Conservation (phyloP, 2,113 vertebrate genomes). For the Brachirus orientalis region DNA sequence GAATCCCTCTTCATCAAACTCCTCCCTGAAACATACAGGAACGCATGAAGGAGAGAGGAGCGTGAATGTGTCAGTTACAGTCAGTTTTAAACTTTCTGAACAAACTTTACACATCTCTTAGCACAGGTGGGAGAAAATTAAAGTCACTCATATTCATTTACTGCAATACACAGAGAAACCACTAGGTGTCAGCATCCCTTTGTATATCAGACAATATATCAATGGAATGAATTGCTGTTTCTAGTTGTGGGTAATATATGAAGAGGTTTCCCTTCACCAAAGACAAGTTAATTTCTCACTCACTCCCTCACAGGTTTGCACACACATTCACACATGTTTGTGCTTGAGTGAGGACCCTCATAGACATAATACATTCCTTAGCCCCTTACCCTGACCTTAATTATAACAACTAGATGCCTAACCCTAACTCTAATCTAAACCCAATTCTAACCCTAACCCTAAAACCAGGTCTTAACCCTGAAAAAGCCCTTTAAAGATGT, state of each 20-base stretch:
- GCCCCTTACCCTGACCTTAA: no score
- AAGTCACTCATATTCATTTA: no score
- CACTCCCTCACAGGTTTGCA: constrained; percentile 11
- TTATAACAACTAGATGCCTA: no score
- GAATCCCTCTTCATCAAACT: constrained; percentile 96
- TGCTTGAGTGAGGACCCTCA: no score
- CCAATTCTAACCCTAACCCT: no score
- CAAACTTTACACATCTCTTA: no score
- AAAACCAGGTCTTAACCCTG: no score
- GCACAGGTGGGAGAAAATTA: no score
- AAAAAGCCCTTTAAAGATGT: no score
- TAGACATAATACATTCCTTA: no score
- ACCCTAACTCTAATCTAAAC: no score
- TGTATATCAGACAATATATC: constrained; percentile 14
- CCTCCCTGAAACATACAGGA: constrained; percentile 82
- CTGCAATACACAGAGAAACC: constrained; percentile 29
- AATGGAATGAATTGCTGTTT: neutral
- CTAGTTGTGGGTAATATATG: constrained; percentile 14
- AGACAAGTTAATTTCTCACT: constrained; percentile 23
- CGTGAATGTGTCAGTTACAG: neutral
- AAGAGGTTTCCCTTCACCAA: constrained; percentile 22
- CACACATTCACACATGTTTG: neutral
- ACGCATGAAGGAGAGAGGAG: neutral
- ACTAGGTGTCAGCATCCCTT: constrained; percentile 72
- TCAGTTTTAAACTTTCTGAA: no score